Evolutionary conservation across 1,140 invertebrate species (phyloP).

Genomic region (Physella acuta): DNA sequence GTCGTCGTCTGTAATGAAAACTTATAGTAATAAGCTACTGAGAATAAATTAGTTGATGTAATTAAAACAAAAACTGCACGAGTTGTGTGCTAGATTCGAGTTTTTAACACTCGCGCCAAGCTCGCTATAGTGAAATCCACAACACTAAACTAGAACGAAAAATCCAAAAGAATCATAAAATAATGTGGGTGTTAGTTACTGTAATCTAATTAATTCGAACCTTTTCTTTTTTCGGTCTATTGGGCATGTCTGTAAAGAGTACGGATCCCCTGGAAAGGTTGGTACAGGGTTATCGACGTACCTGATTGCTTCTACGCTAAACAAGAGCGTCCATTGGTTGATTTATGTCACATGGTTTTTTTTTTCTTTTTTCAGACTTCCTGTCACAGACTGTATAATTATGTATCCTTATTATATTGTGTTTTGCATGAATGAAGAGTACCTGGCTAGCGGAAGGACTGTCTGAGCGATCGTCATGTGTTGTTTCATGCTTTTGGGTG

Average conservation of each 20-base stretch:
- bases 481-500: too few species aligned
- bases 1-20: conserved; percentile 47
- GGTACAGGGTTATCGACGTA: conserved; percentile 36
- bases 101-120: conserved; percentile 2
- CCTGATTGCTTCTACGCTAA: conserved; percentile 46
- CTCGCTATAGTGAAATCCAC: not conserved
- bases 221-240: conserved; percentile 62
- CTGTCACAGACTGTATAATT: too few species aligned
- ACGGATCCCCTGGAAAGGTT: conserved; percentile 39
- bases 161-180: not conserved
- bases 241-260: conserved; percentile 57
- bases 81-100: not conserved
- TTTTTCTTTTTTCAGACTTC: too few species aligned
- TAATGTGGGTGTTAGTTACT: not conserved
- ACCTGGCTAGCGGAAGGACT: too few species aligned
- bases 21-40: not conserved
- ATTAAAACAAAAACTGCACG: not conserved
- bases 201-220: conserved; percentile 41
- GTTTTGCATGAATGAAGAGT: too few species aligned
- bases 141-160: not conserved
- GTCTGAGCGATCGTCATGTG: too few species aligned
- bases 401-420: too few species aligned
- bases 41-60: conserved; percentile 18
- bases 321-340: conserved; percentile 49
- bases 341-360: conserved; percentile 44